Percentiles rank a stretch among this genome's conserved stretches.
These are phyloP conservation scores for Entomobrya proxima DNA, from an alignment of 2,888 invertebrate species.

Conservation along the genomic window DNA sequence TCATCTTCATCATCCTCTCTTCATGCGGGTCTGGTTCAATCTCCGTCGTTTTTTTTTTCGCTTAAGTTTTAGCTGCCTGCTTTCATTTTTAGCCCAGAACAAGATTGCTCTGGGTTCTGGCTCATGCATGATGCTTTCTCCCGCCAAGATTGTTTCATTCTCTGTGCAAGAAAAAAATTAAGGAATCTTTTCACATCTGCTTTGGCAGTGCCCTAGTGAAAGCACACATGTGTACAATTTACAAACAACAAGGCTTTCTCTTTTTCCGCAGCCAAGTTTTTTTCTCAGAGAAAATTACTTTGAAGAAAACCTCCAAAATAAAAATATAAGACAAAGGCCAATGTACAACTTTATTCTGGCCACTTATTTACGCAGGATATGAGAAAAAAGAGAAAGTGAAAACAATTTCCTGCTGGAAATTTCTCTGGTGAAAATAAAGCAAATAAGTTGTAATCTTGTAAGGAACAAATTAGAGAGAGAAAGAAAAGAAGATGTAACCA, in stretches of 20 bases:
- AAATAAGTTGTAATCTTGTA: too few relatives aligned
- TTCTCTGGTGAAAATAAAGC: too few relatives aligned
- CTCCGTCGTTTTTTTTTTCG: not conserved
- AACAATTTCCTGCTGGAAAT: not conserved
- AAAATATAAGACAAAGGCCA: too few relatives aligned
- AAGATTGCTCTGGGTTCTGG: not conserved
- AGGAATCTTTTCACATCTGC: not conserved
- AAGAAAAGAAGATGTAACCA: too few relatives aligned
- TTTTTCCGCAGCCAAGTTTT: too few relatives aligned
- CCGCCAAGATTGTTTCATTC: constrained; percentile 9
- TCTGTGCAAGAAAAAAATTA: not conserved
- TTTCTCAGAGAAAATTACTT: too few relatives aligned
- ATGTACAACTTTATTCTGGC: too few relatives aligned
- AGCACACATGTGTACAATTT: too few relatives aligned
- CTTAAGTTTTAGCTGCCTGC: not conserved
- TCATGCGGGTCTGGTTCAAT: not conserved
- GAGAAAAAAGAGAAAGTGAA: constrained; percentile 18
- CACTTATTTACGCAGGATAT: too few relatives aligned
- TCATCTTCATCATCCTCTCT: not conserved
- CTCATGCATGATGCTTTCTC: not conserved
- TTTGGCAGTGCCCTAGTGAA: not conserved
- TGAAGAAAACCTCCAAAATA: too few relatives aligned
- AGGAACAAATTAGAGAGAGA: too few relatives aligned
- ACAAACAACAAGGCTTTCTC: too few relatives aligned
- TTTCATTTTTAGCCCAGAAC: not conserved